A percentile compares a stretch with the other conserved stretches of the same genome.
These are phyloP conservation scores for Megaceryle maxima DNA, from an alignment of 2,113 vertebrate genomes.

Conservation along the genomic window DNA sequence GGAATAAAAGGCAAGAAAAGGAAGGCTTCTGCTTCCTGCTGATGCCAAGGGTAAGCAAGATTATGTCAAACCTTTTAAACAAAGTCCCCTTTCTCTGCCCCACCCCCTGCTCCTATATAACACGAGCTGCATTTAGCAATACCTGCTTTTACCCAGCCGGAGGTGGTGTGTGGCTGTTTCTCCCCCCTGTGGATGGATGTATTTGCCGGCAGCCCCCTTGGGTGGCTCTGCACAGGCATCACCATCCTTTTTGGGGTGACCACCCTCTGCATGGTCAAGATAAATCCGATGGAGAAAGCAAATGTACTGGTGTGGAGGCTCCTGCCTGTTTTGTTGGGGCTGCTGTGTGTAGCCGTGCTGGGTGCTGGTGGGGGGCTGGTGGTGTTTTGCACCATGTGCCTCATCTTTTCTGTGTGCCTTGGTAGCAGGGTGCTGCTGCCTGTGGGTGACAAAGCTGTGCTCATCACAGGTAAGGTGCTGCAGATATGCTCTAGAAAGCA, in stretches of 20 bases:
- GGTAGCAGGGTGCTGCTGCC: conserved; percentile 51
- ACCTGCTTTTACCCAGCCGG: background rate
- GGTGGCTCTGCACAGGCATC: conserved; percentile 26
- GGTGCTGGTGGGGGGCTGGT: conserved; percentile 33
- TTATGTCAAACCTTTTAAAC: conserved; percentile 28
- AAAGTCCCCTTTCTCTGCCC: conserved; percentile 28
- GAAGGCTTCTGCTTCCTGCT: conserved; percentile 43
- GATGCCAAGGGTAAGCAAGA: conserved; percentile 30
- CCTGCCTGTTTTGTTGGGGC: conserved; percentile 14
- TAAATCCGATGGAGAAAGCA: background rate
- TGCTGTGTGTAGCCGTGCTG: background rate
- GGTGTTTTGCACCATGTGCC: conserved; percentile 3
- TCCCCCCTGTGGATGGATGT: conserved; percentile 15
- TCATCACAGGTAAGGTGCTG: conserved; percentile 79
- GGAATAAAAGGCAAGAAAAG: conserved; percentile 7
- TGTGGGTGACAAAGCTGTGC: conserved; percentile 61
- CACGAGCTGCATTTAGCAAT: background rate
- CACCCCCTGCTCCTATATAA: conserved; percentile 69
- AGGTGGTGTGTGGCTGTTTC: background rate
- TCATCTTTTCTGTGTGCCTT: background rate
- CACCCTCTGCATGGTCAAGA: background rate
- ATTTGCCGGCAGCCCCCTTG: background rate
- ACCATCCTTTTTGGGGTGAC: background rate
- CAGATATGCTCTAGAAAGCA: rapidly evolving
- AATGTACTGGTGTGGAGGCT: background rate